Evolutionary conservation across 2,888 invertebrate genomes (phyloP).

Genomic region (Drosophila falleni): DNA sequence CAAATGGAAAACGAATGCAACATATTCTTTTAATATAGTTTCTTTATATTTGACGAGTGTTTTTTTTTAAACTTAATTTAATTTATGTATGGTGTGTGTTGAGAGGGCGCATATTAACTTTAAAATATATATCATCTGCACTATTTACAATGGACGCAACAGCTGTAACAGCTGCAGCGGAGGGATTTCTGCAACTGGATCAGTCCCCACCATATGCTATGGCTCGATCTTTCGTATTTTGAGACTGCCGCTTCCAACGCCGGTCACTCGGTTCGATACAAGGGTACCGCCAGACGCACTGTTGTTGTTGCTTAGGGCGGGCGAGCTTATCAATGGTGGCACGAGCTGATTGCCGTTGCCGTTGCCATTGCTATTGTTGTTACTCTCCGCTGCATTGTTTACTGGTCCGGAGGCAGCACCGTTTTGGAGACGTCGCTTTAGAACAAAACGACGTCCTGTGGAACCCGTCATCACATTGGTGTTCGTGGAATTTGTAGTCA

Average conservation of each 20-base stretch:
- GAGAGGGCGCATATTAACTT: constrained; percentile 1
- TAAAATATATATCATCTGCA: constrained; percentile 10
- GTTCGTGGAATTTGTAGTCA: constrained; percentile 41
- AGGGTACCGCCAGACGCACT: constrained; percentile 15
- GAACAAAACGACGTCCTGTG: constrained; percentile 73
- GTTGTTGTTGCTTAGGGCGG: constrained; percentile 2
- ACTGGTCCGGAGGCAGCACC: constrained; percentile 35
- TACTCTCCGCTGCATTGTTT: constrained; percentile 15
- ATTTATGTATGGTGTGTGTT: constrained; percentile 19
- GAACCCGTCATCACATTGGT: constrained; percentile 66
- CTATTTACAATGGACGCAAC: constrained; percentile 66
- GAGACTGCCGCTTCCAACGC: constrained; percentile 53
- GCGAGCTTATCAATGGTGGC: constrained; percentile 57
- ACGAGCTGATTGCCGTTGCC: constrained; percentile 24
- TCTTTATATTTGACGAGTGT: constrained; percentile 34
- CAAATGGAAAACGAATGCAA: background rate
- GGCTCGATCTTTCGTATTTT: constrained; percentile 79
- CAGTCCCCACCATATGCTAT: constrained; percentile 48
- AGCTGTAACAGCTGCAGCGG: constrained; percentile 62
- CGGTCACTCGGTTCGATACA: constrained; percentile 38
- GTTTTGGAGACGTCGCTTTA: constrained; percentile 81
- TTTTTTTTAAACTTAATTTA: constrained; percentile 10
- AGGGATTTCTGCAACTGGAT: constrained; percentile 43
- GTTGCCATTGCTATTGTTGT: constrained; percentile 1
- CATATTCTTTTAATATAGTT: background rate